Conservation (phyloP, 2,113 vertebrate species). For the Trematocara unimaculatum region DNA sequence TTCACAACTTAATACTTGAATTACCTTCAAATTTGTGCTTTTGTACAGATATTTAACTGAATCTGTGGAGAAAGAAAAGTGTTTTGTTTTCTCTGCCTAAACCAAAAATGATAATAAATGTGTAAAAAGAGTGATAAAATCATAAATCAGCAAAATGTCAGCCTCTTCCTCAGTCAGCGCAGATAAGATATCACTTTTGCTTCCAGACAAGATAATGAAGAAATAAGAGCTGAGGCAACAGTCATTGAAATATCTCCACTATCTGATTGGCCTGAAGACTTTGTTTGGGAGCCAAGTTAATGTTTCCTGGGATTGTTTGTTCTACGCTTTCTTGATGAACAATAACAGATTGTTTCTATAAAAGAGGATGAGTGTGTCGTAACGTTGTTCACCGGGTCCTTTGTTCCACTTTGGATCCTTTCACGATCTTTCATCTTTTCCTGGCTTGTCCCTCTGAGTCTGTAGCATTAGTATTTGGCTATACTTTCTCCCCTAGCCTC, state of each 20-base stretch:
- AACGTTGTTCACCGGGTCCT: neutral
- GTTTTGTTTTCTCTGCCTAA: neutral
- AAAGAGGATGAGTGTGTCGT: constrained; percentile 18
- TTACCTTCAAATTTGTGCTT: neutral
- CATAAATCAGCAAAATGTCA: neutral
- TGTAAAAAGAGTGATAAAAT: neutral
- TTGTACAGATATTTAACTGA: neutral
- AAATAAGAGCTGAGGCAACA: constrained; percentile 34
- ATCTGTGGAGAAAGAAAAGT: neutral
- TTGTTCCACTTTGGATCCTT: constrained; percentile 6
- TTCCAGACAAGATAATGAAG: constrained; percentile 41
- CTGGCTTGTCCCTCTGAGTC: neutral
- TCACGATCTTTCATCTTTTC: constrained; percentile 14
- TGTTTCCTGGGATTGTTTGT: constrained; percentile 44
- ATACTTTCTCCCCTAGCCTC: neutral
- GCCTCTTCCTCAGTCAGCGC: neutral
- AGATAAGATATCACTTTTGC: constrained; percentile 7
- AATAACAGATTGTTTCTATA: constrained; percentile 53
- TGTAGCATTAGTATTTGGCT: constrained; percentile 1
- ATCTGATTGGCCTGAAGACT: constrained; percentile 35
- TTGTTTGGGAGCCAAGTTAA: constrained; percentile 40
- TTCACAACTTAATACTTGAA: neutral
- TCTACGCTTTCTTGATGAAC: constrained; percentile 33
- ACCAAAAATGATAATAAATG: neutral
- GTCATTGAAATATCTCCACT: constrained; percentile 14